A percentile compares a stretch with the other conserved stretches of the same genome.
Evolutionary conservation across 1,140 invertebrate genomes (phyloP).

Genomic region (Acarapis woodi): DNA sequence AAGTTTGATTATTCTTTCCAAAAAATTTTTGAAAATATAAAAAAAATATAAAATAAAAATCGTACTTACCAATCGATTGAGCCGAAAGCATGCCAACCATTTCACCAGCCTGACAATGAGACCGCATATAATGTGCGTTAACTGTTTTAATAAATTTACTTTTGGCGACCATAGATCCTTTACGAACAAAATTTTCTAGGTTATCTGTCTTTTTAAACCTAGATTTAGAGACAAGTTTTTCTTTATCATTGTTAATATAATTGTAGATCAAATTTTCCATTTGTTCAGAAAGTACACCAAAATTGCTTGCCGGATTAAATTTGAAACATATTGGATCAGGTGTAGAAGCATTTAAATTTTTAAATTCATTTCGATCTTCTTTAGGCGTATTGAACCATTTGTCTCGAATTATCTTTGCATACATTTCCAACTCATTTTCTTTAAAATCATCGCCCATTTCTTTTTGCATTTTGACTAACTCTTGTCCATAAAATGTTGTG

Average conservation of each 20-base stretch:
- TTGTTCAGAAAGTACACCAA: constrained; percentile 42
- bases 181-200: neutral
- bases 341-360: constrained; percentile 7
- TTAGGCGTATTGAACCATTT: constrained; percentile 12
- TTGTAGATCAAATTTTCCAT: constrained; percentile 33
- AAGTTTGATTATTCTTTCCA: too few relatives aligned
- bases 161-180: neutral
- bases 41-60: too few relatives aligned
- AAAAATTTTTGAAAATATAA: too few relatives aligned
- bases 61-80: constrained; percentile 20
- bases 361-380: constrained; percentile 11
- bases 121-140: constrained; percentile 39
- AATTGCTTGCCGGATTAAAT: constrained; percentile 36
- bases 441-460: too few relatives aligned
- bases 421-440: too few relatives aligned
- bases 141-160: constrained; percentile 33
- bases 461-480: too few relatives aligned
- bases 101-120: constrained; percentile 61
- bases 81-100: constrained; percentile 82
- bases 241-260: constrained; percentile 23
- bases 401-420: constrained; percentile 26
- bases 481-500: constrained; percentile 3
- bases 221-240: constrained; percentile 9
- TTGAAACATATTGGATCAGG: constrained; percentile 35
- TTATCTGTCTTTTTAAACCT: too few relatives aligned